A percentile compares a stretch with the other conserved stretches of the same genome.
phyloP scores from a whole-genome alignment of 1,140 invertebrate species.

The Sycophila sp. region DNA sequence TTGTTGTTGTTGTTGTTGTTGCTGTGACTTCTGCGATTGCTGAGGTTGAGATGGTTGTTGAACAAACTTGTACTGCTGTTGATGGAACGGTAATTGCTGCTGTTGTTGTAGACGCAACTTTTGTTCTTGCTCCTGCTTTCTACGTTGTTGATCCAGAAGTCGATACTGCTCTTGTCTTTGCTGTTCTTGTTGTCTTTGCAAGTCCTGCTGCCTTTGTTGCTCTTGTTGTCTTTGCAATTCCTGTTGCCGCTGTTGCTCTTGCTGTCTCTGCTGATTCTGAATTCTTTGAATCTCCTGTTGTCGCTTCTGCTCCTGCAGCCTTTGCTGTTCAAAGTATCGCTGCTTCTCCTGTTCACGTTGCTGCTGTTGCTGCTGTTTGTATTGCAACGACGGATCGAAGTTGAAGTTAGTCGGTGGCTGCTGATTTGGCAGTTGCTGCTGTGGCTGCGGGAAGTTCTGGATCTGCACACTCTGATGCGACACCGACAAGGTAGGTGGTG shows the following conservation, averaged over 20 bases:
- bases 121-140: conserved; percentile 56
- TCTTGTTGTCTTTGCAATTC: conserved; percentile 54
- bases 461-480: conserved; percentile 55
- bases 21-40: conserved; percentile 50
- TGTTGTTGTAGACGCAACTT: conserved; percentile 52
- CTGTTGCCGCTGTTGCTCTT: conserved; percentile 59
- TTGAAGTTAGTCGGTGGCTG: conserved; percentile 39
- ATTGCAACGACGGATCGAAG: conserved; percentile 23
- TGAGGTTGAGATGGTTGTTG: conserved; percentile 57
- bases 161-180: conserved; percentile 43
- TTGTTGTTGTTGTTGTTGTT: conserved; percentile 58
- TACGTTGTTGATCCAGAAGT: conserved; percentile 49
- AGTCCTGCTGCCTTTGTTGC: conserved; percentile 56
- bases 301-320: conserved; percentile 43
- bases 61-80: too few relatives aligned
- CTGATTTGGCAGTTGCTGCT: conserved; percentile 21
- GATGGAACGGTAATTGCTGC: conserved; percentile 52
- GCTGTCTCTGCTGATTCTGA: conserved; percentile 53
- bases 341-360: conserved; percentile 48
- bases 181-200: conserved; percentile 47
- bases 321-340: conserved; percentile 57
- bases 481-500: conserved; percentile 39
- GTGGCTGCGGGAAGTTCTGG: conserved; percentile 45
- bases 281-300: conserved; percentile 50
- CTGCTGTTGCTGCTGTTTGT: conserved; percentile 44